Percentiles rank a stretch among this genome's conserved stretches.
phyloP scores from a whole-genome alignment of 2,888 invertebrate species.

The Patella depressa region DNA sequence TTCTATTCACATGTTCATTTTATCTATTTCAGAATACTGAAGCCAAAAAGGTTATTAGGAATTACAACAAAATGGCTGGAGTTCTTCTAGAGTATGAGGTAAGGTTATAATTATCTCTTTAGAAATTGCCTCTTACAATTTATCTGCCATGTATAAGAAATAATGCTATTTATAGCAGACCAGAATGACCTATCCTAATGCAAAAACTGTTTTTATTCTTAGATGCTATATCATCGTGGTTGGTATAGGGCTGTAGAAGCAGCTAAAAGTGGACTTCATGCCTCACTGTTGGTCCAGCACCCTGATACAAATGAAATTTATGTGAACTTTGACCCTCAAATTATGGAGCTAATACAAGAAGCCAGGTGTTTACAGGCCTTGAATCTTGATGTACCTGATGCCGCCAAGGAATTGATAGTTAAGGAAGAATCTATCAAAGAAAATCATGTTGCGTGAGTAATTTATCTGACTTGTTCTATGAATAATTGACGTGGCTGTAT shows the following conservation, averaged over 20 bases:
- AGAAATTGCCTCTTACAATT: background rate
- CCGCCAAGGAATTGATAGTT: slow-evolving; percentile 64
- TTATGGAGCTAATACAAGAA: slow-evolving; percentile 71
- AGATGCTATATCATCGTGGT: slow-evolving; percentile 70
- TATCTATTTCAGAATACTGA: slow-evolving; percentile 59
- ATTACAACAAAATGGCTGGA: slow-evolving; percentile 72
- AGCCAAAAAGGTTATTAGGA: slow-evolving; percentile 69
- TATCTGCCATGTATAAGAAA: too few relatives aligned
- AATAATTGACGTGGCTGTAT: too few relatives aligned
- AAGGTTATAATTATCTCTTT: slow-evolving; percentile 12
- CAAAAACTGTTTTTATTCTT: slow-evolving; percentile 4
- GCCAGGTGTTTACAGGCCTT: slow-evolving; percentile 69
- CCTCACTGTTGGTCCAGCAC: slow-evolving; percentile 75
- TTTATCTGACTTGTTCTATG: too few relatives aligned
- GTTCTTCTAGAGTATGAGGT: slow-evolving; percentile 72
- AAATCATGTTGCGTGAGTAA: slow-evolving; percentile 63
- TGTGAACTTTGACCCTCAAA: slow-evolving; percentile 71
- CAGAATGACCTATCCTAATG: background rate
- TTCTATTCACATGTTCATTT: background rate
- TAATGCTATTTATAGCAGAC: background rate
- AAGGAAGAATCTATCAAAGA: slow-evolving; percentile 67
- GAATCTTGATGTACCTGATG: slow-evolving; percentile 69
- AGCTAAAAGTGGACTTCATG: slow-evolving; percentile 66
- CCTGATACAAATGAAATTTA: slow-evolving; percentile 65
- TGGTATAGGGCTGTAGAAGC: slow-evolving; percentile 70